Percentiles rank a stretch among this genome's conserved stretches.
Conservation (phyloP, 2,888 invertebrate genomes). For the Laothoe populi region DNA sequence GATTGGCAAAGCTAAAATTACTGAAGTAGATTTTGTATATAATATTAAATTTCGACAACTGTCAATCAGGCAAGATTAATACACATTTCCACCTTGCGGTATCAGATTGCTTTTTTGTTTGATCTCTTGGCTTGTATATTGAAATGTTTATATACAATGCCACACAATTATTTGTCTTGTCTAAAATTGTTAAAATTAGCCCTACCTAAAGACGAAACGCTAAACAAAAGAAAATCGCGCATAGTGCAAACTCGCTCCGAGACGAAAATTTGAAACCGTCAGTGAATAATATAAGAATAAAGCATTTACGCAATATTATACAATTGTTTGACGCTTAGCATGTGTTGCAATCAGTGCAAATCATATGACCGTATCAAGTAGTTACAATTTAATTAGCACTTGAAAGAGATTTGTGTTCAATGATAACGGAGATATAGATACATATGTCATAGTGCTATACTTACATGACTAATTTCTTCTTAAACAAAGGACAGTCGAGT, state of each 20-base stretch:
- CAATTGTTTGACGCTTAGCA: neutral
- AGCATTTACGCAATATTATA: neutral
- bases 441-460: conserved; percentile 61
- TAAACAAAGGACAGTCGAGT: conserved; percentile 97
- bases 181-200: too few relatives aligned
- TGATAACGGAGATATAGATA: conserved; percentile 29
- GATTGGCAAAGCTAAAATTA: neutral
- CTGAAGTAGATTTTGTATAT: neutral
- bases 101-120: too few relatives aligned
- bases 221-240: too few relatives aligned
- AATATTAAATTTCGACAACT: neutral
- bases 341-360: conserved; percentile 12
- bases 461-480: conserved; percentile 95
- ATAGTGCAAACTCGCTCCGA: too few relatives aligned
- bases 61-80: neutral
- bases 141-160: too few relatives aligned
- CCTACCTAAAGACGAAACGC: too few relatives aligned
- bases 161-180: too few relatives aligned
- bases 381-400: conserved; percentile 20
- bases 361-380: conserved; percentile 10
- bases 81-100: neutral
- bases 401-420: conserved; percentile 14
- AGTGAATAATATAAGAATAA: neutral
- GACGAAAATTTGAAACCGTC: neutral
- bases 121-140: too few relatives aligned